Conservation (phyloP, 1,140 invertebrate genomes). For the Leptonema lineaticorne region DNA sequence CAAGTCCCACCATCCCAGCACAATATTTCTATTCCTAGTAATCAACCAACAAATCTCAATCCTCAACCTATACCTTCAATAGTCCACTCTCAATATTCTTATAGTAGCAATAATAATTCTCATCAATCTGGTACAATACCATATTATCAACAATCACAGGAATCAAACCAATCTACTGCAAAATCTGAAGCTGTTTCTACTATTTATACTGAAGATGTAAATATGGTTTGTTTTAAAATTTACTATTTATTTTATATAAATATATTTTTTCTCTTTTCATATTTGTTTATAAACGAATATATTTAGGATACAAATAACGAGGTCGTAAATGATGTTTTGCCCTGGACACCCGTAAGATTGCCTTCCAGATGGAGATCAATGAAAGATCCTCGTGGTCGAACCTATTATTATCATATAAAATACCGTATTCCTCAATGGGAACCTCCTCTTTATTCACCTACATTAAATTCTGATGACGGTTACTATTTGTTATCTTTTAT, state of each 20-base stretch:
- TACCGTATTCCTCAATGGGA: constrained; percentile 86
- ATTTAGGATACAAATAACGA: constrained; percentile 12
- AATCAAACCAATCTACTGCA: neutral
- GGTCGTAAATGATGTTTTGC: constrained; percentile 12
- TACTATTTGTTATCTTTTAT: neutral
- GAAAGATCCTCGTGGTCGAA: constrained; percentile 74
- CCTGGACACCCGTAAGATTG: constrained; percentile 47
- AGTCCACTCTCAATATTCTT: constrained; percentile 16
- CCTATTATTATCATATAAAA: constrained; percentile 90
- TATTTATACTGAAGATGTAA: neutral
- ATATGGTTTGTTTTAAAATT: neutral
- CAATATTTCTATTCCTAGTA: neutral
- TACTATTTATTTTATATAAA: neutral
- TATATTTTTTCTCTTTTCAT: neutral
- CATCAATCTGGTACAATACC: neutral
- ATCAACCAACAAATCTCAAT: no score
- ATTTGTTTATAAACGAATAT: no score
- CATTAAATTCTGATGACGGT: constrained; percentile 34
- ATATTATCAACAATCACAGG: neutral
- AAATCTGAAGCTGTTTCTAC: neutral
- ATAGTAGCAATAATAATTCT: constrained; percentile 15
- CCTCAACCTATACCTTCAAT: constrained; percentile 22
- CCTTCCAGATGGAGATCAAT: constrained; percentile 87
- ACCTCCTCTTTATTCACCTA: constrained; percentile 63
- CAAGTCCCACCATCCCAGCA: neutral